These are phyloP conservation scores for Brachionus angularis DNA, from an alignment of 1,140 invertebrate genomes.

Conservation along the genomic window DNA sequence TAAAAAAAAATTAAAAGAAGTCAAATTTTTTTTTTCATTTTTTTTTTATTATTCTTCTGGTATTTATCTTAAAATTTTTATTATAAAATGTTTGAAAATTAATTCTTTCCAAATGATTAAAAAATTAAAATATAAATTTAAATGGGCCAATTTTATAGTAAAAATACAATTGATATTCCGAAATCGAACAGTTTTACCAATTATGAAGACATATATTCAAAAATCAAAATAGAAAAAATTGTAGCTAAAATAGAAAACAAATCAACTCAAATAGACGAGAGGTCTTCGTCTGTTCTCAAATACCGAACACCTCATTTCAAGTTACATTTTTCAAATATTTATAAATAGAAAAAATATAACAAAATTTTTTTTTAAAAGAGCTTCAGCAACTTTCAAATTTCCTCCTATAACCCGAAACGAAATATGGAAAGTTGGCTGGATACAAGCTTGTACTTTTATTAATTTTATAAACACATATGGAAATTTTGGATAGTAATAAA, in stretches of 20 bases:
- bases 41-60: no score
- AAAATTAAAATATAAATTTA: no score
- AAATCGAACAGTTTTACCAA: neutral
- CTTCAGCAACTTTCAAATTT: constrained; percentile 22
- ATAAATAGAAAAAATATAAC: neutral
- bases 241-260: constrained; percentile 46
- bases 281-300: constrained; percentile 46
- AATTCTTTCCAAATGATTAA: no score
- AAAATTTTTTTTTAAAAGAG: neutral
- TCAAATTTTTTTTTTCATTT: constrained; percentile 1
- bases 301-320: constrained; percentile 47
- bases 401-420: neutral
- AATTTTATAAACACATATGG: constrained; percentile 28
- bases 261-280: constrained; percentile 46
- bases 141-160: constrained; percentile 18
- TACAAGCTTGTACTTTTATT: constrained; percentile 43
- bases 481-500: constrained; percentile 22
- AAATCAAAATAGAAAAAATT: constrained; percentile 44
- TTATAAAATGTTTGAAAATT: no score
- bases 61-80: no score
- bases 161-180: neutral
- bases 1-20: neutral
- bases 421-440: constrained; percentile 44
- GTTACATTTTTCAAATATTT: constrained; percentile 8
- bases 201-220: no score